Conservation (phyloP, 2,797 vertebrate genomes). For the Enteromius paludinosus region DNA sequence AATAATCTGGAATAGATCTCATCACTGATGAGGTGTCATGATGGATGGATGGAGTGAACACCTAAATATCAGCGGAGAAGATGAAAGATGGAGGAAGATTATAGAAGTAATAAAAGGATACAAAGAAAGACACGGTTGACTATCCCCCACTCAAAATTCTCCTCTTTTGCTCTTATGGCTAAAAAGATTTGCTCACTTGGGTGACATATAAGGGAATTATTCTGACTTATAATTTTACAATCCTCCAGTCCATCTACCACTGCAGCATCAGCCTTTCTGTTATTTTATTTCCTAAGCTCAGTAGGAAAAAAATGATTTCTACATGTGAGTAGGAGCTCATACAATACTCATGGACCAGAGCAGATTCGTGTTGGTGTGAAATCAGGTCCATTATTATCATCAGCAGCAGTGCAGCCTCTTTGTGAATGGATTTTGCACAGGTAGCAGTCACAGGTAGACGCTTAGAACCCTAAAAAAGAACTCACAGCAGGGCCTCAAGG, state of each 20-base stretch:
- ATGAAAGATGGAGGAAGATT: background rate
- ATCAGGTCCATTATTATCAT: background rate
- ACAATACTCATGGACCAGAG: background rate
- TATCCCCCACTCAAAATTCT: conserved; percentile 3
- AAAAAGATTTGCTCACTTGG: conserved; percentile 23
- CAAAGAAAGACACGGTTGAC: background rate
- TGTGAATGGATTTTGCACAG: conserved; percentile 11
- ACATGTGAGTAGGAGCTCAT: background rate
- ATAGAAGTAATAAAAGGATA: background rate
- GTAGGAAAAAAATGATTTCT: conserved; percentile 7
- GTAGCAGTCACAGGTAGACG: conserved; percentile 30
- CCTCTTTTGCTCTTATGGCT: background rate
- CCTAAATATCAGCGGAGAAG: background rate
- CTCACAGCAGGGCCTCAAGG: conserved; percentile 23
- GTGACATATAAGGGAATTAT: conserved; percentile 28
- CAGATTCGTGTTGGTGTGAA: conserved; percentile 9
- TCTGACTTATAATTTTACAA: conserved; percentile 26
- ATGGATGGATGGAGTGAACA: conserved; percentile 12
- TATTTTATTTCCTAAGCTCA: conserved; percentile 18
- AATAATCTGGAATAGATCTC: background rate
- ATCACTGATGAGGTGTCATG: background rate
- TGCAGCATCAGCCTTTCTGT: background rate
- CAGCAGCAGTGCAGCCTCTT: background rate
- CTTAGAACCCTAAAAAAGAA: background rate
- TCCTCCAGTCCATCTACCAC: background rate